Evolutionary conservation across 2,113 vertebrate genomes (phyloP).

Genomic region (Semnornis frantzii): DNA sequence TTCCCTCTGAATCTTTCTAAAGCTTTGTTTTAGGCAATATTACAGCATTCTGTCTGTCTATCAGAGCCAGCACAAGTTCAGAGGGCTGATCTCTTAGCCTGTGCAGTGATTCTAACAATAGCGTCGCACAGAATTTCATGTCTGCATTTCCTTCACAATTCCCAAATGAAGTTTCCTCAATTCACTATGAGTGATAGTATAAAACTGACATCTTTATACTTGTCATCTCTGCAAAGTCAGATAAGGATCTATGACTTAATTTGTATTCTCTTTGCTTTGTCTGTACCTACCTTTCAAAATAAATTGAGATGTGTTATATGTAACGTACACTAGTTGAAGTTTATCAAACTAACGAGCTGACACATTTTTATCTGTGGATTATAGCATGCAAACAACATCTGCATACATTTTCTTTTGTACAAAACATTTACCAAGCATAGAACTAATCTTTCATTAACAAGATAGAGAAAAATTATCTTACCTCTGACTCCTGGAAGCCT

Average conservation of each 20-base stretch:
- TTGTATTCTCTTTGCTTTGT: not conserved
- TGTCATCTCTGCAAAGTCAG: not conserved
- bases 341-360: not conserved
- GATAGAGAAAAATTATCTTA: constrained; percentile 62
- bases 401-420: not conserved
- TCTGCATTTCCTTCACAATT: not conserved
- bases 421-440: not conserved
- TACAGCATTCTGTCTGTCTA: not conserved
- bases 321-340: not conserved
- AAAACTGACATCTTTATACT: not conserved
- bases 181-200: not conserved
- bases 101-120: not conserved
- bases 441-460: not conserved
- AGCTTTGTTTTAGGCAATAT: not conserved
- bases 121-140: not conserved
- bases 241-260: not conserved
- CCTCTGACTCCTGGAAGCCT: constrained; percentile 61
- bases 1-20: not conserved
- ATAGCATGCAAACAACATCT: not conserved
- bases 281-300: not conserved
- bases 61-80: not conserved
- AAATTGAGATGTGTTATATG: not conserved
- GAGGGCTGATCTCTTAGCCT: not conserved
- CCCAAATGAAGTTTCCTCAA: not conserved
- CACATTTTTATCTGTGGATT: not conserved